Evolutionary conservation across 1,140 invertebrate genomes (phyloP).

Genomic region (Triops cancriformis): DNA sequence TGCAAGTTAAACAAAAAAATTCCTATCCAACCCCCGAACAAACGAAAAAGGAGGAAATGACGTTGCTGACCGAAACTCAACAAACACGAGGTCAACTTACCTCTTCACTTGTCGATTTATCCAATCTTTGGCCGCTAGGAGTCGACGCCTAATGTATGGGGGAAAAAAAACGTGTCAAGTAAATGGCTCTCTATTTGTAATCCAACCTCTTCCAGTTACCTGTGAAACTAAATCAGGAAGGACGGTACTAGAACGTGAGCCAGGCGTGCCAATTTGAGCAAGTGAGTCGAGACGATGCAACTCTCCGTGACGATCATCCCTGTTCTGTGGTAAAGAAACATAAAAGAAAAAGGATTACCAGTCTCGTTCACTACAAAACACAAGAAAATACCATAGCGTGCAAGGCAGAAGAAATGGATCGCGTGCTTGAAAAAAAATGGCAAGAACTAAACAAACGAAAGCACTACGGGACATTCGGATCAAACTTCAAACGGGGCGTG

Average conservation of each 20-base stretch:
- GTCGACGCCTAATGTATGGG: conserved; percentile 51
- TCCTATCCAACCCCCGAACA: conserved; percentile 26
- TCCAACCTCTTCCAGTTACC: conserved; percentile 20
- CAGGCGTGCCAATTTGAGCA: conserved; percentile 40
- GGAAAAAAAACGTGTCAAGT: too few relatives aligned
- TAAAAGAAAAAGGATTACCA: conserved; percentile 25
- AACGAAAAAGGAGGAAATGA: conserved; percentile 22
- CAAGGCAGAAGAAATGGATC: conserved; percentile 1
- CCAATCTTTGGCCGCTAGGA: conserved; percentile 72
- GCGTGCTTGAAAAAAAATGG: conserved; percentile 8
- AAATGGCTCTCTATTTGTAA: not conserved
- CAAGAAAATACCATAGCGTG: conserved; percentile 29
- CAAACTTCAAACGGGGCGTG: not conserved
- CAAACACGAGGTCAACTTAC: conserved; percentile 45
- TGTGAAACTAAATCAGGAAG: conserved; percentile 85
- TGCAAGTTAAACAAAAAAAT: not conserved
- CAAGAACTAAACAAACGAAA: not conserved
- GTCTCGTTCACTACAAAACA: conserved; percentile 18
- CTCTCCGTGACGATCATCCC: conserved; percentile 50
- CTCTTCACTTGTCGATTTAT: conserved; percentile 90
- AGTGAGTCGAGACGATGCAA: conserved; percentile 46
- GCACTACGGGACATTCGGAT: not conserved
- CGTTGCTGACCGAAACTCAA: conserved; percentile 6
- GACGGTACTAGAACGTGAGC: conserved; percentile 71
- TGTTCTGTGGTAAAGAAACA: conserved; percentile 47